Base-by-base conservation (phyloP, 2,113 vertebrate species). In the Cynoglossus semilaevis region DNA sequence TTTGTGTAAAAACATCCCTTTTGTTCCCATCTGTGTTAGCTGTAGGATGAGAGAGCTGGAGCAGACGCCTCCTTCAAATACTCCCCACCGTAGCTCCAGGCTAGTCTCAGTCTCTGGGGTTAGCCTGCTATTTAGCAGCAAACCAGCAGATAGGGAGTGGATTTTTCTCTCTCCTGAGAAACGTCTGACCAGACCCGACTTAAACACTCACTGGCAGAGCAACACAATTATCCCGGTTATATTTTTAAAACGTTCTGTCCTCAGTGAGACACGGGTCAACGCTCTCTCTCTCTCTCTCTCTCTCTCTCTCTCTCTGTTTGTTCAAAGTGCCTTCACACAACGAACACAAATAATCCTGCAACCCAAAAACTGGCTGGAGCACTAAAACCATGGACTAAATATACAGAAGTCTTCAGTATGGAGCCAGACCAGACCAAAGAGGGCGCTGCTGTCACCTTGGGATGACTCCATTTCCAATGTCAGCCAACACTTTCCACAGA, bases 81-180 rank as follows among this genome's bases (percentile, higher is more conserved):
- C 42, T 62, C 51, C 38, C 9, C 60, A 64, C 40, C 22, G 22
- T 67, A 67, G 63, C 71, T 75, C 48, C 58, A 71, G 52, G 70
- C 43, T 48, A 46, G 35, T 48, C 72, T 58, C 45, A 69, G 66
- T 67, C 72, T 48, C 35, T 15, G 41, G 57, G 71, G 68, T 72
- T 79, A 72, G 77, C 74, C 76, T 81, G 71, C 71, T 80, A 73
- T 82, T 84, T 75, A 84, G 74, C 38, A 70, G 63, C 72, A 80
- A 80, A 82, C 69, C 76, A 52, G 58, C 71, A 51, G 48, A 73
- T 49, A 70, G 59, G 54, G 68, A 69, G 57, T 72, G 68, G 66
- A 78, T 76, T 76, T 70, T 63, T 29, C 57, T 74, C 66, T 79
- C 64, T 79, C 64, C 17, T 16, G 45, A 57, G 46, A 71, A 67